Base-by-base conservation (phyloP, 2,113 vertebrate species). In the Gasterosteus nipponicus region DNA sequence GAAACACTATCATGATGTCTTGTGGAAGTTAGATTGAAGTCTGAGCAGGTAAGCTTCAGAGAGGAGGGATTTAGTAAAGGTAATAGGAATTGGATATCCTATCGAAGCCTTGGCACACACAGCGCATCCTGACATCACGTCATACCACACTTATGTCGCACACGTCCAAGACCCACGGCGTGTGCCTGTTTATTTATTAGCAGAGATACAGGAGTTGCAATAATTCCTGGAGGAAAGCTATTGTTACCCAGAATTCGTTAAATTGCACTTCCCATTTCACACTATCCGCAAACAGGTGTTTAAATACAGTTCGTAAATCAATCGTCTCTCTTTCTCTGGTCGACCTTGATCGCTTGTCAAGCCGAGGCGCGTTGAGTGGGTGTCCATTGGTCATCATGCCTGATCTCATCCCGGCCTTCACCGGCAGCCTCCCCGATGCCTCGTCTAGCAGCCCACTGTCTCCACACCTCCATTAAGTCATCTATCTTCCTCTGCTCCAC, bases 401-500 rank as follows among this genome's bases (percentile, higher is more conserved):
- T 77, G 80, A 86, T 86, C 89, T 91, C 86, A 78, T 90, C 78
- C 80, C 69, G 87, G 89, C 89, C 89, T 91, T 91, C 87, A 87
- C 81, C 63, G 67, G 65, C 80, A 82, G 89, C 90, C 93, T 93
- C 92, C 90, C 91, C 59, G 86, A 87, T 90, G 93, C 85, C 91
- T 93, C 89, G 83, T 93, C 87, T 92, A 89, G 80, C 89, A 80
- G 79, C 88, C 90, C 88, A 91, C 89, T 90, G 92, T 92, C 93
- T 93, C 84, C 77, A 84, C 58, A 79, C 84, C 88, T 91, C 89
- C 89, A 92, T 93, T 91, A 92, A 94, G 92, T 89, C 90, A 93
- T 94, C 92, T 86, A 90, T 94, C 93, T 91, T 93, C 88, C 85
- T 93, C 87, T 87, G 88, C 89, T 89, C 86, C 88, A 84, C 81